phyloP scores from a whole-genome alignment of 1,140 invertebrate genomes.

The Proctacanthus coquilletti region DNA sequence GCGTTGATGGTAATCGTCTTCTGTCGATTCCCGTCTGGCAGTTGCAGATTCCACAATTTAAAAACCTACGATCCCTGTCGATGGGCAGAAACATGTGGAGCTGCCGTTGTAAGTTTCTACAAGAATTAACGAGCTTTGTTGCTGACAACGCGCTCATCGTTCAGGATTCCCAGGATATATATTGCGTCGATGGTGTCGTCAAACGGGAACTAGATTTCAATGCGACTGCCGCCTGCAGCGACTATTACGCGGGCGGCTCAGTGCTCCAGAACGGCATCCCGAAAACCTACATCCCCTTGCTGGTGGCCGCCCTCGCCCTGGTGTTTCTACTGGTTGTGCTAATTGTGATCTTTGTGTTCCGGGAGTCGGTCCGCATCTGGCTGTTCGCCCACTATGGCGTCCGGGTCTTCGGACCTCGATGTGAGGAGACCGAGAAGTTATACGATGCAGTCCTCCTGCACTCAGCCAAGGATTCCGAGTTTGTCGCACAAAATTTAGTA shows the following conservation, averaged over 20 bases:
- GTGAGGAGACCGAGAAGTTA: slow-evolving; percentile 65
- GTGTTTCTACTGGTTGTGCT: slow-evolving; percentile 53
- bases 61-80: slow-evolving; percentile 49
- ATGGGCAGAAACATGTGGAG: slow-evolving; percentile 74
- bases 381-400: slow-evolving; percentile 75
- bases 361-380: slow-evolving; percentile 72
- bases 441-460: slow-evolving; percentile 89
- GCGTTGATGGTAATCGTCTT: slow-evolving; percentile 71
- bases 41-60: slow-evolving; percentile 35
- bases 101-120: slow-evolving; percentile 77
- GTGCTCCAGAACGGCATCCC: slow-evolving; percentile 69
- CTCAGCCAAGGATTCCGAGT: slow-evolving; percentile 81
- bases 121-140: slow-evolving; percentile 70
- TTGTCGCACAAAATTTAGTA: slow-evolving; percentile 66
- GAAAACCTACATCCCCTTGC: slow-evolving; percentile 69
- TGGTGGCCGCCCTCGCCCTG: slow-evolving; percentile 59
- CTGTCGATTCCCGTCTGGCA: slow-evolving; percentile 72
- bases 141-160: slow-evolving; percentile 66
- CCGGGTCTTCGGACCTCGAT: slow-evolving; percentile 48
- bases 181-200: slow-evolving; percentile 54
- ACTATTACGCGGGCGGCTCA: slow-evolving; percentile 66
- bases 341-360: slow-evolving; percentile 63
- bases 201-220: slow-evolving; percentile 62
- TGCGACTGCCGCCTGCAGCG: slow-evolving; percentile 57
- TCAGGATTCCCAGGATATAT: slow-evolving; percentile 57